These are phyloP conservation scores for Euura lappo DNA, from an alignment of 1,140 invertebrate species.

Conservation along the genomic window DNA sequence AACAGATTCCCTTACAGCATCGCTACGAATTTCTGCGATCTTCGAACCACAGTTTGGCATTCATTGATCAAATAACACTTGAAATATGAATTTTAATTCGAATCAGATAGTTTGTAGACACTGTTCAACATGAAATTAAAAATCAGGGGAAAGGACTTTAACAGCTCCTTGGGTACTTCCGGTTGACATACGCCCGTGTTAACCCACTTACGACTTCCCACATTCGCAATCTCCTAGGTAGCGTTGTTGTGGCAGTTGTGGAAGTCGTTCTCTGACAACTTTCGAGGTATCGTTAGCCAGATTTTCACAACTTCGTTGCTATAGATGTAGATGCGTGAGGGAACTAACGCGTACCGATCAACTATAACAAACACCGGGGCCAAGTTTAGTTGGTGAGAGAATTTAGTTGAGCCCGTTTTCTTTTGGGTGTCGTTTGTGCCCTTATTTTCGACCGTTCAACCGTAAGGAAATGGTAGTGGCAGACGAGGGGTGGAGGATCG, in stretches of 20 bases:
- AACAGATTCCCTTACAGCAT: too few relatives aligned
- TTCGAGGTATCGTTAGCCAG: too few relatives aligned
- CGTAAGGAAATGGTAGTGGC: slow-evolving; percentile 26
- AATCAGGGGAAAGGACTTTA: slow-evolving; percentile 17
- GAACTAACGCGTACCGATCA: neutral
- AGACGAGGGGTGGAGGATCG: too few relatives aligned
- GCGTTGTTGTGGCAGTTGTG: neutral
- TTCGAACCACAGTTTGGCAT: too few relatives aligned
- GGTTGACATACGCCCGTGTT: slow-evolving; percentile 24
- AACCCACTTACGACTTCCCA: slow-evolving; percentile 23
- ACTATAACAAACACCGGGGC: slow-evolving; percentile 7
- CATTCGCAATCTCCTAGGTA: neutral
- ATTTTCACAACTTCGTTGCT: too few relatives aligned
- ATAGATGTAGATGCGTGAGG: too few relatives aligned
- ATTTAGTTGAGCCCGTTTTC: slow-evolving; percentile 38
- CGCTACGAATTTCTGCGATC: too few relatives aligned
- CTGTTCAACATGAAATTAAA: too few relatives aligned
- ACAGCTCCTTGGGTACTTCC: slow-evolving; percentile 23
- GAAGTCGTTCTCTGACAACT: too few relatives aligned
- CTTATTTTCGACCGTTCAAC: slow-evolving; percentile 40
- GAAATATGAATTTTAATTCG: too few relatives aligned
- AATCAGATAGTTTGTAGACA: too few relatives aligned
- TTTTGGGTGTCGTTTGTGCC: slow-evolving; percentile 17
- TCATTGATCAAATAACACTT: too few relatives aligned
- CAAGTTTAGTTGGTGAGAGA: slow-evolving; percentile 30